Base-by-base conservation (phyloP, 2,888 invertebrate genomes). In the Tachina lurida region DNA sequence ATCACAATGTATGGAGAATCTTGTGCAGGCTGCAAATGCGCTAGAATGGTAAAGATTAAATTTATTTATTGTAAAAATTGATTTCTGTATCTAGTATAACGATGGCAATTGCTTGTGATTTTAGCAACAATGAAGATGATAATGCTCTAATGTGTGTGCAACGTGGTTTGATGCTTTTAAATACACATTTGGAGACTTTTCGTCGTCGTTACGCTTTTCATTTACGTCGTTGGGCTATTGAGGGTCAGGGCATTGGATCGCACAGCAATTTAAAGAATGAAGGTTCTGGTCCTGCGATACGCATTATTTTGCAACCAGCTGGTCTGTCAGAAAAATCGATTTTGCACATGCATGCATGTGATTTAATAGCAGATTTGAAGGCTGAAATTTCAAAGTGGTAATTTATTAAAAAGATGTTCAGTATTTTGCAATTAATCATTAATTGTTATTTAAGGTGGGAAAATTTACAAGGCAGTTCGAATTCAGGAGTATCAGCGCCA, bases 301-400 rank as follows among this genome's bases (percentile, higher is more conserved):
- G 97, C 54, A 95, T 98, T 58, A 95, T 96, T 19, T 95, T 98
- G 71, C 98, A 98, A 92, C 97, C 97, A 41, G 98, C 97, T 3
- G 97, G 97, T 19, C 95, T 97, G 54, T 95, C 97, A 0, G 97
- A 98, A 87, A 96, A 98, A 90, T 97, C 97, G 22, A 94, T 95
- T 22, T 93, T 98, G 15, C 95, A 97, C 88, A 94, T 98, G 93
- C 94, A 96, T 88, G 96, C 96, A 58, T 95, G 96, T n/a, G 98
- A 98, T 93, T 95, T 97, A 87, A 96, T 98, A 41, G 98, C 98
- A 5, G 98, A 98, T 92, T 93, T 98, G 74, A 94, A 98, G 86
- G 98, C 98, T 0, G 98, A 98, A 94, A 97, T 98, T 77, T 97
- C 97, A n/a, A 96, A 97, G 88, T 98, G 98, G 98, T 91, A 76